Percentiles rank a stretch among this genome's conserved stretches.
Evolutionary conservation across 1,140 invertebrate genomes (phyloP).

Genomic region (Sitobion miscanthi): DNA sequence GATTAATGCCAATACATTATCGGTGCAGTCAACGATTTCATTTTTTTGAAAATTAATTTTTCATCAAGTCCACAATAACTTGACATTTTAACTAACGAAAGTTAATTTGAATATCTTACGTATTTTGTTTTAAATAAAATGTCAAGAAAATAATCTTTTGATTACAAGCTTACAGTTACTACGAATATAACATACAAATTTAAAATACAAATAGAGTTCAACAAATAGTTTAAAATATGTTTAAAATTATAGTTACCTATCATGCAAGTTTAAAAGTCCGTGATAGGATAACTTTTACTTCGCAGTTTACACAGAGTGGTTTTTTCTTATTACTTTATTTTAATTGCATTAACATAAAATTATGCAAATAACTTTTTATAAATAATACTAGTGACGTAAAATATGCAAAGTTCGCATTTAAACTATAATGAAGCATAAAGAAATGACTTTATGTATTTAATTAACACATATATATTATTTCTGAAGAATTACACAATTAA

Average conservation of each 20-base stretch:
- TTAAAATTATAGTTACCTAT: background rate
- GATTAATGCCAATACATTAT: background rate
- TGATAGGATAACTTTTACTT: background rate
- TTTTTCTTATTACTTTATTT: background rate
- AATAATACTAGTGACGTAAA: background rate
- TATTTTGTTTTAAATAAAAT: background rate
- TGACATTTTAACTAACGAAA: background rate
- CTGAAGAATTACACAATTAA: background rate
- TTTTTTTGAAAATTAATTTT: background rate
- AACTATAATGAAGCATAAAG: background rate
- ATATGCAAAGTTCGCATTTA: background rate
- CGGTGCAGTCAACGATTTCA: background rate
- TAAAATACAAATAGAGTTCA: background rate
- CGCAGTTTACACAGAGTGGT: background rate
- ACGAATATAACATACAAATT: no score
- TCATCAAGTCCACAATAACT: background rate
- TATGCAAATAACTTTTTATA: background rate
- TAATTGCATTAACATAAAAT: conserved; percentile 9
- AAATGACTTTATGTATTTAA: background rate
- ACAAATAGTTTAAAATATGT: background rate
- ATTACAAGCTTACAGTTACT: no score
- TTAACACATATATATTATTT: background rate
- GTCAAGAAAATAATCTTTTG: background rate
- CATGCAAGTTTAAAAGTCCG: background rate
- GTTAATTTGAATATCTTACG: no score